phyloP scores from a whole-genome alignment of 2,797 vertebrate species.

The Nannoperca obscura region DNA sequence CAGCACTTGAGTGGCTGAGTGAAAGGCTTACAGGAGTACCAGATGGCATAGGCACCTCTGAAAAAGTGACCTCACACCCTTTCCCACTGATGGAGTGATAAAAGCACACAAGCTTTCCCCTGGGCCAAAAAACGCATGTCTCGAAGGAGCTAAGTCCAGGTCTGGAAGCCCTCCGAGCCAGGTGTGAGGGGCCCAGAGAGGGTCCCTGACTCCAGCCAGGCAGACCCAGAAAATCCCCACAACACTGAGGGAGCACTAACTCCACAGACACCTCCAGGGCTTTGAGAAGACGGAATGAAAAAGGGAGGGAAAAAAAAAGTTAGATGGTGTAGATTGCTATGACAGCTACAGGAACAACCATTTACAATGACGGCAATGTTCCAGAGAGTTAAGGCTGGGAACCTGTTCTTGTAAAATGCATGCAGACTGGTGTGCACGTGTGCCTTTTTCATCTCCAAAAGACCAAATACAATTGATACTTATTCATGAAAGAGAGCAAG shows the following conservation, averaged over 20 bases:
- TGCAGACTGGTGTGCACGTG: slow-evolving; percentile 58
- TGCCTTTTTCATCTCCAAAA: slow-evolving; percentile 63
- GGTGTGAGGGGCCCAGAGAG: slow-evolving; percentile 74
- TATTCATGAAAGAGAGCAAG: slow-evolving; percentile 67
- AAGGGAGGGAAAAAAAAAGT: slow-evolving; percentile 39
- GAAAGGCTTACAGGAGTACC: slow-evolving; percentile 49
- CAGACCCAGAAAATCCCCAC: slow-evolving; percentile 62
- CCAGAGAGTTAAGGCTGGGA: slow-evolving; percentile 51
- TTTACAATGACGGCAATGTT: slow-evolving; percentile 63
- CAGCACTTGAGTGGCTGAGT: slow-evolving; percentile 30
- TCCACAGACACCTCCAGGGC: slow-evolving; percentile 73
- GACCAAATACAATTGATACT: slow-evolving; percentile 59
- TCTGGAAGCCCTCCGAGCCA: slow-evolving; percentile 74
- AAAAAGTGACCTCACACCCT: slow-evolving; percentile 72
- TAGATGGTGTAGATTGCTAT: slow-evolving; percentile 56
- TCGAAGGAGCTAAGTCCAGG: slow-evolving; percentile 63
- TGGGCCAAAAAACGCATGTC: slow-evolving; percentile 53
- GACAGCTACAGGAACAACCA: slow-evolving; percentile 41
- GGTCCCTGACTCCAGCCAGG: slow-evolving; percentile 46
- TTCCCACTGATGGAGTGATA: slow-evolving; percentile 72
- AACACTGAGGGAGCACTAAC: slow-evolving; percentile 70
- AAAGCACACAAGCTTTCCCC: slow-evolving; percentile 63
- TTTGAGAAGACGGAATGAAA: slow-evolving; percentile 54
- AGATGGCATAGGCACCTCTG: slow-evolving; percentile 67
- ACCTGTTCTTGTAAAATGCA: slow-evolving; percentile 61